Evolutionary conservation across 2,797 vertebrate species (phyloP), one percentile per base, ranked within the genome.

Genomic region (Phrynocephalus vlangalii): DNA sequence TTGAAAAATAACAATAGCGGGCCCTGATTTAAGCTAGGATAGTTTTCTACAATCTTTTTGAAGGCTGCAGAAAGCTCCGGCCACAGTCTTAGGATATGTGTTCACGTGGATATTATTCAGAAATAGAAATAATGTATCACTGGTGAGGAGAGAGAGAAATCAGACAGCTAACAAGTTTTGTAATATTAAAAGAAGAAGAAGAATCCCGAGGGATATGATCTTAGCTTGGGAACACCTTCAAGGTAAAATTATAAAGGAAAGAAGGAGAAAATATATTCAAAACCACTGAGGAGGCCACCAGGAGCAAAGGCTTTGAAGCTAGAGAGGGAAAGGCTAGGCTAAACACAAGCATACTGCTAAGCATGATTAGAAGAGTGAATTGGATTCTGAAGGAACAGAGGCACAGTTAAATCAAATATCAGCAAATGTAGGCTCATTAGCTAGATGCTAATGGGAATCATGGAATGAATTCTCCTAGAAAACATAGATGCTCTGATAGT

Each of bases 321-420:
- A 92, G 91, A 84, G 87, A 94, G 94, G 93, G 88, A 94, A 92
- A 96, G 94, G 92, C 95, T 94, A 92, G 89, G 85, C 87, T 92
- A 94, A 95, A 93, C 88, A 87, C 30, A 90, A 93, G 78, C 89
- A 96, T 93, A 95, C 93, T 85, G 71, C 80, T 75, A 90, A 87
- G 89, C 94, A 92, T 93, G 94, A 96, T 91, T 92, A 95, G 78
- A 87, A 71, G 91, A 93, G 89, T 82, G 68, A 88, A 90, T 78
- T 48, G 92, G 90, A 92, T 82, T 88, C 82, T 85, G 48, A 92
- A 50, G 30, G 52, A 93, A 10, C 18, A 84, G 83, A 92, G 26
- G 38, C 52, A 10, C 82, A 88, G 79, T 88, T 92, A 90, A 89
- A 85, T 80, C 18, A 90, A 48, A 73, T 85, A 91, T 88, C 89